Conservation (phyloP, 1,140 invertebrate species). For the Brachionus rubens region DNA sequence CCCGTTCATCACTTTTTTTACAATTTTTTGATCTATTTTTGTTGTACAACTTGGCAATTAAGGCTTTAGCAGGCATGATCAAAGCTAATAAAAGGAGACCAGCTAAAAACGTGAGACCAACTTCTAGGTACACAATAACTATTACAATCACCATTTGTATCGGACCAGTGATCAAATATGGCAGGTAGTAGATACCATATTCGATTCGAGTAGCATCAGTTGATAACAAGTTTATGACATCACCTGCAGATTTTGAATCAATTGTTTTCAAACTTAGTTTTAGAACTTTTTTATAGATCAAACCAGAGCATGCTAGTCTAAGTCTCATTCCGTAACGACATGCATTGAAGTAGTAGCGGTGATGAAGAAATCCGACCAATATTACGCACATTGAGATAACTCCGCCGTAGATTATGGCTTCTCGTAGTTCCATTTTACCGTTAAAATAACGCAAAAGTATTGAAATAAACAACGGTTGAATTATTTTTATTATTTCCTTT, state of each 20-base stretch:
- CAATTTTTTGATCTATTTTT: conserved; percentile 39
- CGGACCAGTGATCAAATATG: conserved; percentile 33
- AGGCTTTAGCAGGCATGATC: conserved; percentile 23
- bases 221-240: conserved; percentile 31
- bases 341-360: conserved; percentile 74
- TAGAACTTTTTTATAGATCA: conserved; percentile 75
- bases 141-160: conserved; percentile 38
- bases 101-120: conserved; percentile 7
- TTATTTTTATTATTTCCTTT: conserved; percentile 58
- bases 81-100: conserved; percentile 10
- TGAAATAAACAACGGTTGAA: conserved; percentile 57
- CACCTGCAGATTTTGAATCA: conserved; percentile 16
- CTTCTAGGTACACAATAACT: background rate
- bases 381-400: conserved; percentile 70
- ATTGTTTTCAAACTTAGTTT: background rate
- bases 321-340: conserved; percentile 71
- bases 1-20: conserved; percentile 68
- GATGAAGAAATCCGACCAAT: conserved; percentile 69
- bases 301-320: conserved; percentile 71
- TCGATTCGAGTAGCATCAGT: conserved; percentile 29
- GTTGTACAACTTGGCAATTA: background rate
- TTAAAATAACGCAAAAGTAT: conserved; percentile 56
- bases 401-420: conserved; percentile 56
- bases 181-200: conserved; percentile 30
- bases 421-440: conserved; percentile 48